A percentile compares a stretch with the other conserved stretches of the same genome.
phyloP scores from a whole-genome alignment of 2,888 invertebrate genomes.

The Hofmannophila pseudospretella region DNA sequence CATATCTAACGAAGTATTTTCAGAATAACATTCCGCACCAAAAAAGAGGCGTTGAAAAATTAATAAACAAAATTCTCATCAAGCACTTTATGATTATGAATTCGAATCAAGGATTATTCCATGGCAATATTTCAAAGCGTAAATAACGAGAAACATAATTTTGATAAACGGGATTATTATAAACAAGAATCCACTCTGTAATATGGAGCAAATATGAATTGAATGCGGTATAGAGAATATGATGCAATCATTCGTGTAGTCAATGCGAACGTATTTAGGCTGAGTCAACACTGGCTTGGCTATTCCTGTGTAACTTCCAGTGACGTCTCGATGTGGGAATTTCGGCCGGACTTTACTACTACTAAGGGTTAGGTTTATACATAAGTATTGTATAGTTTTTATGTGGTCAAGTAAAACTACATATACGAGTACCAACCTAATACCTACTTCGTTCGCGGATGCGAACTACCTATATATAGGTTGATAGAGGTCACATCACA shows the following conservation, averaged over 20 bases:
- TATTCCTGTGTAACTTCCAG: background rate
- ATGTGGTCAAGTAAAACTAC: too few species aligned
- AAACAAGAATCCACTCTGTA: constrained; percentile 23
- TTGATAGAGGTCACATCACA: too few species aligned
- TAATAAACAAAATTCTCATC: constrained; percentile 3
- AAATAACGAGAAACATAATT: constrained; percentile 14
- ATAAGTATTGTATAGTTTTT: too few species aligned
- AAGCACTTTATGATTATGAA: too few species aligned
- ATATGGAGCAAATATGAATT: constrained; percentile 27
- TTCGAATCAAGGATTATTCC: constrained; percentile 4
- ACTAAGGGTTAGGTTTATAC: too few species aligned
- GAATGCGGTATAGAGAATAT: constrained; percentile 22
- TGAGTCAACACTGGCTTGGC: constrained; percentile 34
- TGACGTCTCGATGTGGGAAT: background rate
- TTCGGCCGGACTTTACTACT: too few species aligned
- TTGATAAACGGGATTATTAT: constrained; percentile 31
- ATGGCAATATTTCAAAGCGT: constrained; percentile 18
- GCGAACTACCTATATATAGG: too few species aligned
- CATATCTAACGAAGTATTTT: too few species aligned
- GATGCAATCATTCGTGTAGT: constrained; percentile 30
- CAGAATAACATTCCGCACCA: too few species aligned
- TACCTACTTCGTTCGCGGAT: too few species aligned
- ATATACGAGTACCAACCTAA: background rate
- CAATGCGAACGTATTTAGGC: constrained; percentile 41
- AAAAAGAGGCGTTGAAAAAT: too few species aligned